Base-by-base conservation (phyloP, 2,797 vertebrate genomes). In the Gadopsis bispinosus region DNA sequence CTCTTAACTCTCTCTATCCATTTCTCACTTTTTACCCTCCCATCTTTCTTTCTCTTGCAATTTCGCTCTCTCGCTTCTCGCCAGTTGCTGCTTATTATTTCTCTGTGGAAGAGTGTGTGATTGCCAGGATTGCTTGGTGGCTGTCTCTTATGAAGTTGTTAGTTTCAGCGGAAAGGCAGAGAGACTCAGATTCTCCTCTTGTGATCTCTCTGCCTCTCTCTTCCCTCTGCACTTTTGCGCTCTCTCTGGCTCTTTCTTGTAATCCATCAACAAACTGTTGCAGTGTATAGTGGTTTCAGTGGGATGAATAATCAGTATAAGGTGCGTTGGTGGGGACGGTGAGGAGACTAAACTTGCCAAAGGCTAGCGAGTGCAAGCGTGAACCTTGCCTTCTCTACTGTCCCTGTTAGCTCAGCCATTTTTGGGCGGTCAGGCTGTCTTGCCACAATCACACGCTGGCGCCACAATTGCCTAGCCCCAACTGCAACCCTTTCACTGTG, bases 381-480 rank as follows among this genome's bases (percentile, higher is more conserved):
- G 95, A 91, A 92, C 91, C 93, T 94, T 90, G 92, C 92, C 89
- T 80, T 87, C 68, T 79, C 95, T 90, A 43, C 93, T 87, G 75
- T 89, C 95, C 92, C 94, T 97, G 96, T 97, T 96, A 96, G 96
- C 96, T 97, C 96, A 97, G 96, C 96, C 96, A 93, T 97, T 97
- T 98, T 95, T 91, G 91, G 84, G 96, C 93, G 97, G 97, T 97
- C 96, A 97, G 96, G 88, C 95, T 11, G 96, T 97, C 97, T 98
- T 98, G 94, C 97, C 97, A 97, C 96, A 98, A 97, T 98, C 96
- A 95, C 93, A 96, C 37, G 77, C 96, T 98, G 96, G 96, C 94
- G 94, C 96, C 97, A 96, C 95, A 94, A 95, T 95, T 89, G 91
- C 88, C 86, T 73, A 92, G 96, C 90, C 95, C 96, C 95, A 96